Evolutionary conservation across 2,888 invertebrate species (phyloP).

Genomic region (Eledona agricola): DNA sequence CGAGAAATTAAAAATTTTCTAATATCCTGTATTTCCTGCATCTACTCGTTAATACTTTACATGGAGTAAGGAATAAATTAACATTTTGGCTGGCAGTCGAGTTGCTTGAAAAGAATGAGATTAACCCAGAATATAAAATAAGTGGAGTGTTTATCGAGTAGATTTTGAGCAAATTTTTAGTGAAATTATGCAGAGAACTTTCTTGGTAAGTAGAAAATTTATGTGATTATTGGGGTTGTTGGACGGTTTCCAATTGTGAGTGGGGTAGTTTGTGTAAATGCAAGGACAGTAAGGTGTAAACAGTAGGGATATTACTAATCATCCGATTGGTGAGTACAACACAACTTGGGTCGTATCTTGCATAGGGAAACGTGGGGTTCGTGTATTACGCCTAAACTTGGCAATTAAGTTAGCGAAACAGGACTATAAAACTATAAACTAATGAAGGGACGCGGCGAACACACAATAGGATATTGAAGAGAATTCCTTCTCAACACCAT

Average conservation of each 20-base stretch:
- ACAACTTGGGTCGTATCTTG: slow-evolving; percentile 45
- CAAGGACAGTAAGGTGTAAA: slow-evolving; percentile 40
- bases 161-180: too few relatives aligned
- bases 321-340: slow-evolving; percentile 42
- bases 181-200: too few relatives aligned
- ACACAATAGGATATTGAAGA: slow-evolving; percentile 43
- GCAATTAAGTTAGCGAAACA: slow-evolving; percentile 50
- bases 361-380: slow-evolving; percentile 46
- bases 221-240: slow-evolving; percentile 6
- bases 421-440: slow-evolving; percentile 50
- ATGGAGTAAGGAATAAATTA: too few relatives aligned
- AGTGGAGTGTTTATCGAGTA: too few relatives aligned
- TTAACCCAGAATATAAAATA: too few relatives aligned
- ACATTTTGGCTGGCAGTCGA: too few relatives aligned
- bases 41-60: too few relatives aligned
- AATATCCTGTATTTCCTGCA: too few relatives aligned
- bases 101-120: too few relatives aligned
- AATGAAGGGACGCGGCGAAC: slow-evolving; percentile 46
- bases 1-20: too few relatives aligned
- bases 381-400: slow-evolving; percentile 49
- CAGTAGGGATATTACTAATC: slow-evolving; percentile 40
- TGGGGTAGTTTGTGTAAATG: slow-evolving; percentile 32
- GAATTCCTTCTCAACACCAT: slow-evolving; percentile 33
- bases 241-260: slow-evolving; percentile 26
- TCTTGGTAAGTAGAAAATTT: too few relatives aligned